Conservation (phyloP, 2,888 invertebrate genomes). For the Augiades crinisus region DNA sequence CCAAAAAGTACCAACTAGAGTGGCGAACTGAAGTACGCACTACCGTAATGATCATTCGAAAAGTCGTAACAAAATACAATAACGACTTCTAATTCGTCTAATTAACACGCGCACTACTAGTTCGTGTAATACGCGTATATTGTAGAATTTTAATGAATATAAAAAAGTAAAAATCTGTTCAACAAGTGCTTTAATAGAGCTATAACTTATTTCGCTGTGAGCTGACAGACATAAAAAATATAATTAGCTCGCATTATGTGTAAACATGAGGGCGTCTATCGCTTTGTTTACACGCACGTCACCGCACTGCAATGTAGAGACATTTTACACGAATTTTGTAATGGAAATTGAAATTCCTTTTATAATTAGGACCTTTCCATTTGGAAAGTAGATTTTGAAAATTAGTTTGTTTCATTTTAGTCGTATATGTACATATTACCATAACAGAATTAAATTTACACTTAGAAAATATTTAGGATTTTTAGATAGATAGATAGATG, state of each 20-base stretch:
- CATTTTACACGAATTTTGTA: constrained; percentile 11
- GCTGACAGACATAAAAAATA: constrained; percentile 50
- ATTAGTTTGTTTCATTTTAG: not conserved
- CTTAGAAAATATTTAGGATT: too few relatives aligned
- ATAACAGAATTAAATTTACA: too few relatives aligned
- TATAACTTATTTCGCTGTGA: constrained; percentile 49
- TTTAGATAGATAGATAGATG: too few relatives aligned
- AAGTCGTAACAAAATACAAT: too few relatives aligned
- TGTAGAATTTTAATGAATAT: constrained; percentile 12
- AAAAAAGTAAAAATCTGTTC: constrained; percentile 17
- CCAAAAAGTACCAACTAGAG: too few relatives aligned
- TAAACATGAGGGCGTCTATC: constrained; percentile 62
- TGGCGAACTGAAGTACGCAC: too few relatives aligned
- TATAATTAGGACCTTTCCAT: not conserved
- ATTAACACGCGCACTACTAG: too few relatives aligned
- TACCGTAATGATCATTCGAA: too few relatives aligned
- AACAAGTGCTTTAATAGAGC: constrained; percentile 41
- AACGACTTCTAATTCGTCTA: too few relatives aligned
- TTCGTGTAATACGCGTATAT: too few relatives aligned
- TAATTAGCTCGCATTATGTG: constrained; percentile 64
- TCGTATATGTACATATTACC: too few relatives aligned
- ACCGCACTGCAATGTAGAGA: constrained; percentile 29
- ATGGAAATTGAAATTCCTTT: constrained; percentile 16
- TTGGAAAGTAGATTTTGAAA: not conserved
- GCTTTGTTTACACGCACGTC: constrained; percentile 66